These are phyloP conservation scores for Phaonia tiefii DNA, from an alignment of 2,888 invertebrate genomes.

Conservation along the genomic window DNA sequence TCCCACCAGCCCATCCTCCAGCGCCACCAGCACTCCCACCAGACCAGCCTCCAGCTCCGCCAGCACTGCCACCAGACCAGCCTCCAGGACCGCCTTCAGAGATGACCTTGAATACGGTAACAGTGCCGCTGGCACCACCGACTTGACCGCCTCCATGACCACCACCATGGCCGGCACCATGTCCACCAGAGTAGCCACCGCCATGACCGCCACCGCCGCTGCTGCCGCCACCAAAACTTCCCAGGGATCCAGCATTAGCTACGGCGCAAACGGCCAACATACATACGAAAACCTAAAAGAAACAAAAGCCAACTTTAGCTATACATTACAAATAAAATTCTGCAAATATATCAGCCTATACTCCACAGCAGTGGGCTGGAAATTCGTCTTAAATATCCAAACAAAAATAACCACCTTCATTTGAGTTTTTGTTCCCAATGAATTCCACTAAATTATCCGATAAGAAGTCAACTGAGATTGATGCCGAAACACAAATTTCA, in stretches of 20 bases:
- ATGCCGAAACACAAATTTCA: slow-evolving; percentile 1
- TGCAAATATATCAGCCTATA: neutral
- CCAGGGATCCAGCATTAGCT: slow-evolving; percentile 67
- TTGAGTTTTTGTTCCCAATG: slow-evolving; percentile 25
- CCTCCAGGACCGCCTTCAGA: slow-evolving; percentile 34
- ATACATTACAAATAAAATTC: neutral
- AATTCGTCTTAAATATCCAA: too few relatives aligned
- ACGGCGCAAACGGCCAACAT: slow-evolving; percentile 65
- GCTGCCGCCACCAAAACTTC: slow-evolving; percentile 44
- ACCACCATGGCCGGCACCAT: slow-evolving; percentile 22
- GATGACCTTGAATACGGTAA: slow-evolving; percentile 21
- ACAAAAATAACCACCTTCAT: slow-evolving; percentile 60
- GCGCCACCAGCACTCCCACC: slow-evolving; percentile 37
- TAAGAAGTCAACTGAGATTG: slow-evolving; percentile 52
- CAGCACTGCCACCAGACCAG: too few relatives aligned
- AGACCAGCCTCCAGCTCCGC: slow-evolving; percentile 50
- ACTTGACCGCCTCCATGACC: slow-evolving; percentile 12
- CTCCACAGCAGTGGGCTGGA: too few relatives aligned
- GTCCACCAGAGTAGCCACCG: too few relatives aligned
- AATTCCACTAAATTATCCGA: slow-evolving; percentile 19
- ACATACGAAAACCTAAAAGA: slow-evolving; percentile 67
- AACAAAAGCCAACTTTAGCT: too few relatives aligned
- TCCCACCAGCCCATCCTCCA: slow-evolving; percentile 56
- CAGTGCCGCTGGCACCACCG: slow-evolving; percentile 21
- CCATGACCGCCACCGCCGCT: slow-evolving; percentile 45